Conservation (phyloP, 2,113 vertebrate species). For the Misgurnus mizolepis region DNA sequence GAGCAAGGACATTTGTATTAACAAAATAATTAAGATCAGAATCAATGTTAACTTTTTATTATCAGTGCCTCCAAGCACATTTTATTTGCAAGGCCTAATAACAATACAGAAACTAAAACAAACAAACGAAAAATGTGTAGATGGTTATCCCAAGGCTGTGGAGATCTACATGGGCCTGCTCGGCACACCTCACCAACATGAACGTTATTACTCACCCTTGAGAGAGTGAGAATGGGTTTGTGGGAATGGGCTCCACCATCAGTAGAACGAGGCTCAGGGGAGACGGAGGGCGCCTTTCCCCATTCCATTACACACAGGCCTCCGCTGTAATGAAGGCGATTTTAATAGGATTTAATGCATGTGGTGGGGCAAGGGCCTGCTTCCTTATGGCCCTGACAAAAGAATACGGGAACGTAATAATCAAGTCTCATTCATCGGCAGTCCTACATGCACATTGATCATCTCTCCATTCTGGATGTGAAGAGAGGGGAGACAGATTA, state of each 20-base stretch:
- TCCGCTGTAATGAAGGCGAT: constrained; percentile 58
- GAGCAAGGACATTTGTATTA: too few relatives aligned
- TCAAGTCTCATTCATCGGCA: constrained; percentile 53
- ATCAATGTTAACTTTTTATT: too few relatives aligned
- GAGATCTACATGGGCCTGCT: constrained; percentile 2
- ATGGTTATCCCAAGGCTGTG: neutral
- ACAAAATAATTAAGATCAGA: too few relatives aligned
- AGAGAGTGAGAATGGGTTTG: constrained; percentile 57
- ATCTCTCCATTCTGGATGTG: constrained; percentile 27
- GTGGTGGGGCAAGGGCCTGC: constrained; percentile 57
- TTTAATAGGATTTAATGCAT: constrained; percentile 68
- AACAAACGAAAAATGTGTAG: neutral
- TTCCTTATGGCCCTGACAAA: constrained; percentile 51
- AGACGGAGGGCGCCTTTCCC: constrained; percentile 53
- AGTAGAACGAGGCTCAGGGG: constrained; percentile 59
- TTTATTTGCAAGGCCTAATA: neutral
- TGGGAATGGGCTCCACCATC: constrained; percentile 56
- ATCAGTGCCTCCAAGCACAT: too few relatives aligned
- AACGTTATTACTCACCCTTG: constrained; percentile 59
- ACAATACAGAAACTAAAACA: neutral
- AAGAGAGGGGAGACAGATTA: constrained; percentile 51
- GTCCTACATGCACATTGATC: constrained; percentile 49
- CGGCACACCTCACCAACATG: constrained; percentile 36
- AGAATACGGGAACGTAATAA: constrained; percentile 58
- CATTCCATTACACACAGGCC: constrained; percentile 54